phyloP scores from a whole-genome alignment of 2,888 invertebrate species.

The Ennomos quercinarius region DNA sequence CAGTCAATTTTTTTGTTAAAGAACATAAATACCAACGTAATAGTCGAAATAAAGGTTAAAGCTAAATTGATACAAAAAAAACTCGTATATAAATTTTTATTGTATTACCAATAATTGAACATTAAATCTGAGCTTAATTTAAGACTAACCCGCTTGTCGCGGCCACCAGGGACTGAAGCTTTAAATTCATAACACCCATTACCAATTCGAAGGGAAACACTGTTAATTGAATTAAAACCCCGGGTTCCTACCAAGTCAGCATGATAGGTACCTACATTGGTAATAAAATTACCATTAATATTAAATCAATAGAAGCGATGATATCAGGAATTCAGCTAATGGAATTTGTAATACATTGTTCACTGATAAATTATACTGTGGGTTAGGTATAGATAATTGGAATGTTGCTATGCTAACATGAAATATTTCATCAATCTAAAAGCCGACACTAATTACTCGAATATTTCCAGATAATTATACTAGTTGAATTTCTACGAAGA shows the following conservation, averaged over 20 bases:
- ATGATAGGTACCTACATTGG: conserved; percentile 38
- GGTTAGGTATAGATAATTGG: conserved; percentile 14
- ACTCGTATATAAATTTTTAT: no score
- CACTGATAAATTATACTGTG: conserved; percentile 13
- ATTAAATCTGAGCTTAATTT: no score
- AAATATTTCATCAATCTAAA: conserved; percentile 3
- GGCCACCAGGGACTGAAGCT: conserved; percentile 29
- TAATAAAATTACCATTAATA: conserved; percentile 60
- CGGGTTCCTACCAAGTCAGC: conserved; percentile 36
- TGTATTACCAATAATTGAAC: no score
- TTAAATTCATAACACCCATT: conserved; percentile 47
- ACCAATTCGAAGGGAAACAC: conserved; percentile 53
- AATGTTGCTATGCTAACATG: neutral
- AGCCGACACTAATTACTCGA: neutral
- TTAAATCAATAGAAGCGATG: conserved; percentile 51
- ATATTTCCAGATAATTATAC: no score
- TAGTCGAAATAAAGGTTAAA: no score
- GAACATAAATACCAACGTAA: no score
- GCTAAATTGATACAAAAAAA: no score
- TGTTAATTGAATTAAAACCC: conserved; percentile 58
- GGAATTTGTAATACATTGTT: conserved; percentile 28
- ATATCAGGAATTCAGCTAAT: conserved; percentile 31
- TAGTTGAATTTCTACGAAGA: neutral
- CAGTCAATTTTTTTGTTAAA: no score
- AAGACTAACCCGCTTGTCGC: conserved; percentile 1